A percentile compares a stretch with the other conserved stretches of the same genome.
These are phyloP conservation scores for Leucoraja ocellata DNA, from an alignment of 2,797 vertebrate species.

Conservation along the genomic window DNA sequence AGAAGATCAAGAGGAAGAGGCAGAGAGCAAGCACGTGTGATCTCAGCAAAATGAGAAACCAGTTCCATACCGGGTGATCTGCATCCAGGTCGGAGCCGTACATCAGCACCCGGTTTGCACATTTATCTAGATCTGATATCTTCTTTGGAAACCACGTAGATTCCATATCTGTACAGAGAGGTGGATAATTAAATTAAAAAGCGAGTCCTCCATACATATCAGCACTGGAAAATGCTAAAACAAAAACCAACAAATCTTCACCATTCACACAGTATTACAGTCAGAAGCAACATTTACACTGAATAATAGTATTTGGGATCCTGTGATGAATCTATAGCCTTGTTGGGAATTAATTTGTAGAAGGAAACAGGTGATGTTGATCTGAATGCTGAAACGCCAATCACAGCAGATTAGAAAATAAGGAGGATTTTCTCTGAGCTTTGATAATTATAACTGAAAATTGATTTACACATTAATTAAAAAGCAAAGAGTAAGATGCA, in stretches of 20 bases:
- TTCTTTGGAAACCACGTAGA: slow-evolving; percentile 90
- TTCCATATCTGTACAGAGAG: slow-evolving; percentile 66
- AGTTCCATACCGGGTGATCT: slow-evolving; percentile 78
- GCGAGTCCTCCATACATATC: background rate
- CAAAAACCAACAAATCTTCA: background rate
- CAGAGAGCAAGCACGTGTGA: too few species aligned
- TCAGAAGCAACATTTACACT: background rate
- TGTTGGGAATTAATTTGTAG: background rate
- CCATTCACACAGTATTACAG: background rate
- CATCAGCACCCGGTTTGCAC: slow-evolving; percentile 91
- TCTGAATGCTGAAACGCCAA: background rate
- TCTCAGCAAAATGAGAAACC: background rate
- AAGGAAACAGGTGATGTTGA: background rate
- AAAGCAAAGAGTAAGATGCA: background rate
- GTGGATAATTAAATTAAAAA: background rate
- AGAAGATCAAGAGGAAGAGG: background rate
- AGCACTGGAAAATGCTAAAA: background rate
- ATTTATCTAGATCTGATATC: slow-evolving; percentile 93
- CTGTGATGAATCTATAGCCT: background rate
- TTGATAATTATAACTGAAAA: background rate
- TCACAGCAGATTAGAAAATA: background rate
- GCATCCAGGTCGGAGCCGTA: slow-evolving; percentile 91
- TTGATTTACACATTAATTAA: background rate
- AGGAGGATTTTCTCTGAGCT: background rate
- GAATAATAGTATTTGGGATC: background rate